Evolutionary conservation across 2,888 invertebrate genomes (phyloP), one percentile per base, ranked within the genome.

Genomic region (Bombylius major): DNA sequence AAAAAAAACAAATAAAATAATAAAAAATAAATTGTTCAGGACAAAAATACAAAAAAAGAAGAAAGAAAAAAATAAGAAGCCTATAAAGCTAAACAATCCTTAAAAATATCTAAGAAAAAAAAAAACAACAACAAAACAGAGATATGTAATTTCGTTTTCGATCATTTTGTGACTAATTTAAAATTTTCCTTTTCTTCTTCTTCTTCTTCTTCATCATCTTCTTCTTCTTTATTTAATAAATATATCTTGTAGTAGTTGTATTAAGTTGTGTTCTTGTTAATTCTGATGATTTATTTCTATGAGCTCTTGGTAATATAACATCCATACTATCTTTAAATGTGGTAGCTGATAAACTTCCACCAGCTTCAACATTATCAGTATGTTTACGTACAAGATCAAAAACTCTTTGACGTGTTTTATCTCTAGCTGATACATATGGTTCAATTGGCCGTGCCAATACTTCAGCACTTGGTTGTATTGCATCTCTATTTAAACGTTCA

Each of bases 401-500:
- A 54, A 85, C 83, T 64, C 79, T 82, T 64, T 78, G 78, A 61
- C 83, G 78, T 60, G 83, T 84, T 65, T 75, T 76, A 50, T 86
- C 84, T 62, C 85, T 79, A 59, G 84, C 78, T 47, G 84, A 81
- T 65, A 84, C 77, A 72, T 86, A 86, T 46, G 82, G 83, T 71
- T 82, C 80, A 58, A 83, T 77, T 62, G 84, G 83, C 63, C 76
- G 73, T 64, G 81, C 75, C 64, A 80, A 75, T 51, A 78, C 72
- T 71, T 79, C 77, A 69, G 76, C 80, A 77, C 72, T 77, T 54
- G 82, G 81, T 67, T 76, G 76, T 68, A 86, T 85, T 70, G 80
- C 79, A 65, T 82, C 84, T 62, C 78, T 75, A 66, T 79, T 78
- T 64, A 71, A 70, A 62, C 78, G 78, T 64, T 78, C 77, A 62